phyloP scores from a whole-genome alignment of 2,888 invertebrate genomes.

The Hypomecis punctinalis region DNA sequence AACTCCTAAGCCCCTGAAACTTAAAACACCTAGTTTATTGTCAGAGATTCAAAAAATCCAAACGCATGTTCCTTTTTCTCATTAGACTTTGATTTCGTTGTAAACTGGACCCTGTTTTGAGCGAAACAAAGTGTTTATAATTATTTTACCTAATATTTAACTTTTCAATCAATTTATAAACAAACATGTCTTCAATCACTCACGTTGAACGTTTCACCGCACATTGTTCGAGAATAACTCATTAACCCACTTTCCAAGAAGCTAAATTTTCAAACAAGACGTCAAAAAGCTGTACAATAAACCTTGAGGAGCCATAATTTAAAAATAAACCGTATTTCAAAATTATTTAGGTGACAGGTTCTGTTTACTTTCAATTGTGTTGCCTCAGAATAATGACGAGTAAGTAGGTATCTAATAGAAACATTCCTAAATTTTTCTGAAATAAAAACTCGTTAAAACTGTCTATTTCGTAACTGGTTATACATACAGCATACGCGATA shows the following conservation, averaged over 20 bases:
- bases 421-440: too few relatives aligned
- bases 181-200: constrained; percentile 1
- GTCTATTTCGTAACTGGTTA: too few relatives aligned
- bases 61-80: too few relatives aligned
- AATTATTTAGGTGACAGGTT: background rate
- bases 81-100: too few relatives aligned
- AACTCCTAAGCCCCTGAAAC: too few relatives aligned
- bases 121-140: constrained; percentile 1
- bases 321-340: background rate
- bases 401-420: too few relatives aligned
- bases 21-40: too few relatives aligned
- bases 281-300: constrained; percentile 5
- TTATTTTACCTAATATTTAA: constrained; percentile 16
- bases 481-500: too few relatives aligned
- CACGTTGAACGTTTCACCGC: too few relatives aligned
- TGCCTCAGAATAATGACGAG: background rate
- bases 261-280: constrained; percentile 9
- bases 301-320: background rate
- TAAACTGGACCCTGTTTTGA: constrained; percentile 1
- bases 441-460: too few relatives aligned
- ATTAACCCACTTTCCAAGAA: constrained; percentile 9
- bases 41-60: too few relatives aligned
- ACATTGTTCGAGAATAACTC: constrained; percentile 14
- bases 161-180: constrained; percentile 15
- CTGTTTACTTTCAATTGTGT: background rate